Base-by-base conservation (phyloP, 2,797 vertebrate species). In the Scyliorhinus canicula region DNA sequence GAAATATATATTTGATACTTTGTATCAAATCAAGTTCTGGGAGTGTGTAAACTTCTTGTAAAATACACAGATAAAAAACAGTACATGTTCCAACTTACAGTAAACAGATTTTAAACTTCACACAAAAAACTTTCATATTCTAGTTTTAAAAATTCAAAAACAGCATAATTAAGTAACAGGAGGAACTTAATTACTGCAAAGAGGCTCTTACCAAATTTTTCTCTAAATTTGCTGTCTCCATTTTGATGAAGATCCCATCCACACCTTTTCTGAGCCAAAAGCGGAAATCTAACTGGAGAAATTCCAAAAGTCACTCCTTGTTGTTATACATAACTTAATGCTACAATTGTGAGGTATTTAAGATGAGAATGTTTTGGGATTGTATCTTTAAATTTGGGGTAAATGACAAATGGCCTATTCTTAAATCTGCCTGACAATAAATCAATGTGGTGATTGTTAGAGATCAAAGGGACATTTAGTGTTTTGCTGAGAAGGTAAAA, bases 181-280 rank as follows among this genome's bases (percentile, higher is more conserved):
- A 65, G 35, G 21, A 91, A 91, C 57, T 11, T 94, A 52, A 93
- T 93, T 50, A 71, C 50, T 24, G 74, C 50, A 74, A 74, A 74
- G 65, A 74, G 74, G 65, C 16, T 94, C 93, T 94, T 94, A 94
- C 93, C 31, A 35, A 6, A 50, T 8, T n/a, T 94, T 35, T 50
- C 50, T 74, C 16, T 35, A 55, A 71, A 8, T 55, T 4, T 7
- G 21, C 2, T 52, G 47, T 19, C 19, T 7, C 35, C 31, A 94
- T 50, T 52, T 31, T 94, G 93, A 94, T 11, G 31, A 94, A 94
- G 47, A 94, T 94, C 52, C 93, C 93, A 94, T 94, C 93, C 67
- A 94, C 67, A 35, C 67, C 67, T 14, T 19, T 28, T 24, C 67
- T 71, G 65, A 94, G 5, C 67, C 93, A 71, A 50, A 52, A 52